These are phyloP conservation scores for Drosophila ambigua DNA, from an alignment of 1,140 invertebrate genomes.

Conservation along the genomic window DNA sequence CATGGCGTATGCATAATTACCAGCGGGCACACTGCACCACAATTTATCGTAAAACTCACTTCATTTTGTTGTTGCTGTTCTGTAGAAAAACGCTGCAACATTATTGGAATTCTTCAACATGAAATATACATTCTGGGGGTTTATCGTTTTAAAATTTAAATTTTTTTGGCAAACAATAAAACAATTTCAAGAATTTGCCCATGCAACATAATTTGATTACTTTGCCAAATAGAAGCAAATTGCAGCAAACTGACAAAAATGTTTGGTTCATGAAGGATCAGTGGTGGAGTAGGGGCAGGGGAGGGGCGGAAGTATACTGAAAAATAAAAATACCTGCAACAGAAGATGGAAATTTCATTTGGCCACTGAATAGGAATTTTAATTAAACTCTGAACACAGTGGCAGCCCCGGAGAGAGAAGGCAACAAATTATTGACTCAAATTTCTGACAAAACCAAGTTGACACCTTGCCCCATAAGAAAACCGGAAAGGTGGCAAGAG, in stretches of 20 bases:
- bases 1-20: too few species aligned
- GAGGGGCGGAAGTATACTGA: too few species aligned
- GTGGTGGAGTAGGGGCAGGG: neutral
- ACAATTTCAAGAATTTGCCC: conserved; percentile 27
- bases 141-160: conserved; percentile 20
- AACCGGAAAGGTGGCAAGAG: neutral
- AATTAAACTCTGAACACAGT: conserved; percentile 63
- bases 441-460: conserved; percentile 12
- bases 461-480: neutral
- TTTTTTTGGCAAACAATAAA: conserved; percentile 33
- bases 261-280: neutral
- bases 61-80: too few species aligned
- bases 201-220: conserved; percentile 48
- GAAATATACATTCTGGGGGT: neutral
- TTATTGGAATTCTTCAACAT: too few species aligned
- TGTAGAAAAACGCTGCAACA: neutral
- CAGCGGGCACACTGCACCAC: too few species aligned
- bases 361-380: conserved; percentile 62
- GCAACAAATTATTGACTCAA: conserved; percentile 53
- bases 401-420: neutral
- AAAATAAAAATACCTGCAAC: conserved; percentile 1
- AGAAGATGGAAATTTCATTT: conserved; percentile 36
- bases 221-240: conserved; percentile 25
- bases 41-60: too few species aligned
- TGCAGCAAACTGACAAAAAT: conserved; percentile 27